A percentile compares a stretch with the other conserved stretches of the same genome.
phyloP scores from a whole-genome alignment of 2,888 invertebrate species.

The Antheraea yamamai region DNA sequence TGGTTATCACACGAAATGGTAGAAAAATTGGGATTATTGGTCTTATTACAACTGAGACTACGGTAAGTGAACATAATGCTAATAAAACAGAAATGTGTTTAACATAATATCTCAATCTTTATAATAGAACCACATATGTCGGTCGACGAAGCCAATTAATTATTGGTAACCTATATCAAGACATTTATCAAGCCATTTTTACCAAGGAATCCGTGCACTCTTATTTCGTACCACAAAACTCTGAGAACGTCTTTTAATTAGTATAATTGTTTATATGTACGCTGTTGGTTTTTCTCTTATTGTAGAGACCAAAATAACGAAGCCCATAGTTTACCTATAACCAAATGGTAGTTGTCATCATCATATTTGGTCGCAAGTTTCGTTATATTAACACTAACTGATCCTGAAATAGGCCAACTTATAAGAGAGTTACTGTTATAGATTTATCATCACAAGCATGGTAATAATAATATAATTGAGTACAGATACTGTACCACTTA shows the following conservation, averaged over 20 bases:
- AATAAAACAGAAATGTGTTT: not conserved
- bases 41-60: conserved; percentile 85
- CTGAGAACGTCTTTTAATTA: not conserved
- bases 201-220: not conserved
- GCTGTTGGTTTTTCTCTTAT: not conserved
- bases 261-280: not conserved
- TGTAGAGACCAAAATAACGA: no score
- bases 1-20: conserved; percentile 84
- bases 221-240: not conserved
- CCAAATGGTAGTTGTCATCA: no score
- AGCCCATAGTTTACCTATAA: no score
- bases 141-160: not conserved
- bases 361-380: no score
- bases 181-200: no score
- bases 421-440: no score
- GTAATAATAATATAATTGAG: no score
- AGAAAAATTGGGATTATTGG: conserved; percentile 90
- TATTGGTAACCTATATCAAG: not conserved
- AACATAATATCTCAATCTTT: not conserved
- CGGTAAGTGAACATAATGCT: conserved; percentile 65
- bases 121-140: not conserved
- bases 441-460: no score
- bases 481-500: no score
- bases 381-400: no score
- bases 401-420: no score